These are phyloP conservation scores for Rhynchophorus ferrugineus DNA, from an alignment of 1,140 invertebrate genomes.

Conservation along the genomic window DNA sequence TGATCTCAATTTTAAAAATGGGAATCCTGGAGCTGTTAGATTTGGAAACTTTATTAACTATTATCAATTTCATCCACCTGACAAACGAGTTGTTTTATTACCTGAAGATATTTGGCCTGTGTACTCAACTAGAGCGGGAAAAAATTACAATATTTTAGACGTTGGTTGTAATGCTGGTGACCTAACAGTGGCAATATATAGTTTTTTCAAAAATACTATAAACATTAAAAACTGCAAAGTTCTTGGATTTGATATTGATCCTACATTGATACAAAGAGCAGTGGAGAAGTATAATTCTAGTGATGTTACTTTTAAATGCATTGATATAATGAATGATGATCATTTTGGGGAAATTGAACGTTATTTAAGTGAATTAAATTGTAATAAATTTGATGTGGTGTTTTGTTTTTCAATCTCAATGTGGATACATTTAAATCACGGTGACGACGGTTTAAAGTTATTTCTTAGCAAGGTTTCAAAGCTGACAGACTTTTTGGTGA, in stretches of 20 bases:
- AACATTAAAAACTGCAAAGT: slow-evolving; percentile 43
- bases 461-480: slow-evolving; percentile 52
- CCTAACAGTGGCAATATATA: slow-evolving; percentile 52
- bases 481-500: slow-evolving; percentile 51
- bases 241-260: slow-evolving; percentile 69
- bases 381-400: slow-evolving; percentile 55
- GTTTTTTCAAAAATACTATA: slow-evolving; percentile 46
- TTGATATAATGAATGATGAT: slow-evolving; percentile 53
- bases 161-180: slow-evolving; percentile 75
- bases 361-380: slow-evolving; percentile 42
- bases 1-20: slow-evolving; percentile 35
- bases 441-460: slow-evolving; percentile 57
- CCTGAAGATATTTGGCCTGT: slow-evolving; percentile 51
- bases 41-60: slow-evolving; percentile 82
- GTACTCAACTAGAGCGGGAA: slow-evolving; percentile 25
- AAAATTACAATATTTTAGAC: slow-evolving; percentile 52
- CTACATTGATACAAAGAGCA: slow-evolving; percentile 59
- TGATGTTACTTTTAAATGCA: slow-evolving; percentile 49
- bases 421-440: slow-evolving; percentile 81
- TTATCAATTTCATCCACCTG: slow-evolving; percentile 68
- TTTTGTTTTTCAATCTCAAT: slow-evolving; percentile 79
- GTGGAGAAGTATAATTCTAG: slow-evolving; percentile 43
- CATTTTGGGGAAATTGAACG: slow-evolving; percentile 38
- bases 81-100: slow-evolving; percentile 56
- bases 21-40: slow-evolving; percentile 65